A percentile compares a stretch with the other conserved stretches of the same genome.
phyloP scores from a whole-genome alignment of 2,888 invertebrate species.

The Agrochola circellaris region DNA sequence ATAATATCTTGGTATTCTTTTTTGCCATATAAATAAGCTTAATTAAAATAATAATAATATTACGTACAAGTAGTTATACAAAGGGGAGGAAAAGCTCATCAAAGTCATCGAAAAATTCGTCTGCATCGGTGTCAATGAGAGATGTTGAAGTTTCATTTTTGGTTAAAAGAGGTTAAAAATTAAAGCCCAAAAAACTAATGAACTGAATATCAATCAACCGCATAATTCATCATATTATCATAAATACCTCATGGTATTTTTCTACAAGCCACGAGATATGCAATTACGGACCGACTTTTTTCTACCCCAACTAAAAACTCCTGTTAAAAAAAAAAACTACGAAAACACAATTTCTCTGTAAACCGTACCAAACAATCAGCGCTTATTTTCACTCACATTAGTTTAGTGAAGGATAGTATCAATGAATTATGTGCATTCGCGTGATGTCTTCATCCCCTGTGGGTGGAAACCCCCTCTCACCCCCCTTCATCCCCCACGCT shows the following conservation, averaged over 20 bases:
- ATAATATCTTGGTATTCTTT: no score
- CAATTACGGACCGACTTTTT: not conserved
- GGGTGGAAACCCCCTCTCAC: conserved; percentile 64
- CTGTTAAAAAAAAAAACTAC: not conserved
- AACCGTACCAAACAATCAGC: conserved; percentile 80
- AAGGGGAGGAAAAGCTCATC: no score
- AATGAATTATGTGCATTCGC: conserved; percentile 89
- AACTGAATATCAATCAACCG: not conserved
- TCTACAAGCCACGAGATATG: not conserved
- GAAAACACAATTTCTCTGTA: conserved; percentile 58
- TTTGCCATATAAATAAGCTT: no score
- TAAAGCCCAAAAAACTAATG: no score
- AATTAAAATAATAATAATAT: no score
- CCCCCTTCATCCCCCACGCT: conserved; percentile 60
- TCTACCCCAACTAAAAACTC: not conserved
- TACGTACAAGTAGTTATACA: no score
- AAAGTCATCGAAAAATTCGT: no score
- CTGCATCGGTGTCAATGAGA: no score
- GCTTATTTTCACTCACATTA: conserved; percentile 90
- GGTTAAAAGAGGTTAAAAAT: not conserved
- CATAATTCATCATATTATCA: not conserved
- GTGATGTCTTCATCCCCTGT: conserved; percentile 85
- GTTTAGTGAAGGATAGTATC: conserved; percentile 87
- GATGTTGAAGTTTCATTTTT: not conserved
- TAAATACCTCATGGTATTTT: no score